A percentile compares a stretch with the other conserved stretches of the same genome.
Evolutionary conservation across 2,888 invertebrate genomes (phyloP).

Genomic region (Ophonus ardosiacus): DNA sequence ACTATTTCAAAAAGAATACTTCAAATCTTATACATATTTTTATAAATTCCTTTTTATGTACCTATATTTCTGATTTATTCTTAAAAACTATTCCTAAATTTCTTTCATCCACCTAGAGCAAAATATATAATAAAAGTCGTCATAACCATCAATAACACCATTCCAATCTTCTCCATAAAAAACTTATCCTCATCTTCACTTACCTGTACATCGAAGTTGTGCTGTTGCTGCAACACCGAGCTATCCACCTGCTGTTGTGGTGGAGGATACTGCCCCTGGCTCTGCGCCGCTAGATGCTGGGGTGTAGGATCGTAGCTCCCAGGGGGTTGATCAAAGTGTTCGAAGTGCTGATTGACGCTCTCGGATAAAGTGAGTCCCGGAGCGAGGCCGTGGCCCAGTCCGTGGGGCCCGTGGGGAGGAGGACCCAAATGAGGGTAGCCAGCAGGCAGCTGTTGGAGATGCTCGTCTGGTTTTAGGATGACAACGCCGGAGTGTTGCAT

Average conservation of each 20-base stretch:
- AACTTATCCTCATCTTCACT: constrained; percentile 69
- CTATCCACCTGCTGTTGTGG: constrained; percentile 75
- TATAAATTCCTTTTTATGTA: too few relatives aligned
- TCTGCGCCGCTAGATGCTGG: constrained; percentile 72
- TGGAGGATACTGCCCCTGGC: constrained; percentile 74
- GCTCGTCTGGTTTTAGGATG: constrained; percentile 78
- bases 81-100: too few relatives aligned
- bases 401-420: constrained; percentile 76
- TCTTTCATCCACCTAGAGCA: not conserved
- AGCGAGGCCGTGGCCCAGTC: constrained; percentile 64
- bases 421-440: constrained; percentile 72
- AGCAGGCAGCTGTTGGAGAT: constrained; percentile 77
- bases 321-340: constrained; percentile 71
- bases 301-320: constrained; percentile 69
- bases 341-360: constrained; percentile 75
- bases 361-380: constrained; percentile 76
- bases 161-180: not conserved
- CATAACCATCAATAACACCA: not conserved
- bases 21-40: too few relatives aligned
- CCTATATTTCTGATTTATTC: too few relatives aligned
- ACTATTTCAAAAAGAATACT: too few relatives aligned
- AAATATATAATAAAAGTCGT: not conserved
- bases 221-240: constrained; percentile 78
- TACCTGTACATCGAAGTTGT: constrained; percentile 90
- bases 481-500: constrained; percentile 75